Evolutionary conservation across 1,140 invertebrate species (phyloP).

Genomic region (Stenopsyche tienmushanensis): DNA sequence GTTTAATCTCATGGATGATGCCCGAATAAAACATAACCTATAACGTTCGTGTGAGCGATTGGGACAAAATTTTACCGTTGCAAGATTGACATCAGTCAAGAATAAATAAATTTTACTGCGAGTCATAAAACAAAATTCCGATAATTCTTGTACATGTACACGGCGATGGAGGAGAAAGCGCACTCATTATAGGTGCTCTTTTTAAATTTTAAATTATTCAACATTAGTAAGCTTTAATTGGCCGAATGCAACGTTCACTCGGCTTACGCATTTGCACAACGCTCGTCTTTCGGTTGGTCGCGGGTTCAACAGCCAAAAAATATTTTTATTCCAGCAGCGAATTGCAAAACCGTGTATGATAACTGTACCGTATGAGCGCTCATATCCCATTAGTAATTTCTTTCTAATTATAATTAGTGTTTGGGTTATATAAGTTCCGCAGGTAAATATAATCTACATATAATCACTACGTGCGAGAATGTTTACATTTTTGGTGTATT

Average conservation of each 20-base stretch:
- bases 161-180: neutral
- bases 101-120: neutral
- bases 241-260: neutral
- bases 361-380: neutral
- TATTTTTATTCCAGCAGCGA: neutral
- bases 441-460: neutral
- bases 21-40: neutral
- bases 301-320: slow-evolving; percentile 11
- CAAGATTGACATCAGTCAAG: too few species aligned
- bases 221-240: neutral
- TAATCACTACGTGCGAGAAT: neutral
- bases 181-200: neutral
- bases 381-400: neutral
- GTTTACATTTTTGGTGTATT: neutral
- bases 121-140: neutral
- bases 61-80: too few species aligned
- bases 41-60: neutral
- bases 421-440: neutral
- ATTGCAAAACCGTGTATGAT: neutral
- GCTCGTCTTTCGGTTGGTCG: neutral
- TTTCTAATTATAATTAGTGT: neutral
- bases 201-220: neutral
- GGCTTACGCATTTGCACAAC: neutral
- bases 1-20: neutral
- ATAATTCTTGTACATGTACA: too few species aligned